Percentiles rank a stretch among this genome's conserved stretches.
Conservation (phyloP, 2,797 vertebrate genomes). For the Halcyon badia region DNA sequence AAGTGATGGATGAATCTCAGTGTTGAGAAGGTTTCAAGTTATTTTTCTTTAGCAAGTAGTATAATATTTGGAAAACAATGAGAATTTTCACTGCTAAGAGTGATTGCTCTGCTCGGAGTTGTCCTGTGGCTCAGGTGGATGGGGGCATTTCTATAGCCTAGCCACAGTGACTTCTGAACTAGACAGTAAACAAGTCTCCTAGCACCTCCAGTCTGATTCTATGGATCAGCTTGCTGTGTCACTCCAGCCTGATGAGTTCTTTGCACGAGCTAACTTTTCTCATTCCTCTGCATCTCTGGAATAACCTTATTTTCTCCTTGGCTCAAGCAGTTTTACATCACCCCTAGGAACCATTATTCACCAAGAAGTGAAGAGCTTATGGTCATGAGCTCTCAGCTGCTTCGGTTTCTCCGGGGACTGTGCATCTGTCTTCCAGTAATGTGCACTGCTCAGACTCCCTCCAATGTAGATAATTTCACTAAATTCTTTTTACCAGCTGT, state of each 20-base stretch:
- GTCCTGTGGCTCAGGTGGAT: not conserved
- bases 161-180: not conserved
- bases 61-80: not conserved
- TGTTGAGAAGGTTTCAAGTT: not conserved
- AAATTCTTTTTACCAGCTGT: not conserved
- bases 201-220: not conserved
- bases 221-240: not conserved
- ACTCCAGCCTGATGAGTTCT: not conserved
- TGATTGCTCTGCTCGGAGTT: slow-evolving; percentile 10
- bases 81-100: not conserved
- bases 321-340: not conserved
- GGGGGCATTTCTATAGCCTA: not conserved
- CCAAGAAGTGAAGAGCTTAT: not conserved
- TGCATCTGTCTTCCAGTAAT: not conserved
- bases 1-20: not conserved
- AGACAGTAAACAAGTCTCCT: not conserved
- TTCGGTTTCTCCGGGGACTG: not conserved
- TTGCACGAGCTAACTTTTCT: not conserved
- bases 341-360: not conserved
- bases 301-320: not conserved
- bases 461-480: not conserved
- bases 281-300: not conserved
- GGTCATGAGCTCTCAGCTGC: not conserved
- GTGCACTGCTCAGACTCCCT: not conserved
- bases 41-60: slow-evolving; percentile 17